Percentiles rank a stretch among this genome's conserved stretches.
Conservation (phyloP, 2,113 vertebrate genomes). For the Muscicapa adusta region DNA sequence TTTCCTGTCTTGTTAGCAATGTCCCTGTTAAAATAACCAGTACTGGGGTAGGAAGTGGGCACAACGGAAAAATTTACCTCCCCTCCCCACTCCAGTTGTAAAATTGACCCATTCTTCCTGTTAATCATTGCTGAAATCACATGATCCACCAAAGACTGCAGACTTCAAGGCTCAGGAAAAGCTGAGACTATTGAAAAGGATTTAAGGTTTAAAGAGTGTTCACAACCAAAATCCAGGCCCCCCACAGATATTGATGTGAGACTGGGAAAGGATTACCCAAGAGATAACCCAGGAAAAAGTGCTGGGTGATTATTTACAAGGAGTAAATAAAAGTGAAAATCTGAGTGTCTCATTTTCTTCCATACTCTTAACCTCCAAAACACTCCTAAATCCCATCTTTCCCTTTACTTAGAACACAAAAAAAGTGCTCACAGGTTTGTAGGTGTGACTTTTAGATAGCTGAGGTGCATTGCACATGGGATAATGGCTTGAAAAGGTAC, state of each 20-base stretch:
- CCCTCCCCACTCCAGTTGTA: background rate
- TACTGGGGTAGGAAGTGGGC: too few species aligned
- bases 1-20: background rate
- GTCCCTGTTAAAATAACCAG: background rate
- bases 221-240: background rate
- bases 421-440: background rate
- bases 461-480: background rate
- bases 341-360: rapidly evolving
- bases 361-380: background rate
- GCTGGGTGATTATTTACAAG: background rate
- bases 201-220: background rate
- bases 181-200: background rate
- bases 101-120: background rate
- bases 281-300: background rate
- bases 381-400: background rate
- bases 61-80: background rate
- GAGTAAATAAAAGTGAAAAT: background rate
- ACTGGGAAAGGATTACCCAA: background rate
- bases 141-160: background rate
- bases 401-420: too few species aligned
- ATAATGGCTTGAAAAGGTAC: background rate
- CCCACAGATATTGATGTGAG: background rate
- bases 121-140: background rate
- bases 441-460: background rate
- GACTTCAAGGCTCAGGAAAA: background rate